Base-by-base conservation (phyloP, 2,113 vertebrate genomes). In the Globicephala melas region DNA sequence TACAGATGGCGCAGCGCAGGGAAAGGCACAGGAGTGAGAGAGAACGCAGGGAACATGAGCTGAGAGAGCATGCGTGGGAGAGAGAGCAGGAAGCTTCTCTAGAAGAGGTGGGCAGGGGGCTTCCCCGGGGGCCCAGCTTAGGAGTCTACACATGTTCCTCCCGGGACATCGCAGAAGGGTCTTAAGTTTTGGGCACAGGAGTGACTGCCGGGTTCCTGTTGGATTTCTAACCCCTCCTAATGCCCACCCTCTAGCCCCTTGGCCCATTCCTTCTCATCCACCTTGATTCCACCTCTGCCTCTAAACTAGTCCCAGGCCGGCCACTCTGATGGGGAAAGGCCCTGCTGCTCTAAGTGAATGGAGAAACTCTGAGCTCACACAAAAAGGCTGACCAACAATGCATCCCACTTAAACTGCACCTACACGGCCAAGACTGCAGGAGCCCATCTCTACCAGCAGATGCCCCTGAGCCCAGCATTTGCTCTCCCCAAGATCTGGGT, bases 41-140 rank as follows among this genome's bases (percentile, higher is more conserved):
- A 6, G 6, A 0, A 1, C 0, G 0, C 53, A 26, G 36, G 31
- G 58, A 50, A 9, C 53, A 6, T 6, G 53, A 53, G 15, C 53
- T 53, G 53, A 53, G 53, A 53, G 15, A 53, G 74, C 14, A 7
- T 11, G 55, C 0, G 2, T 3, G 21, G 47, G 47, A 38, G 23
- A 26, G 26, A 33, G 9, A 6, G 4, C n/a, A 44, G 79, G 60
- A 33, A n/a, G 38, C 15, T n/a, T 20, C n/a, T 18, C 41, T 21
- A 6, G 10, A 23, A 44, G 70, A 70, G 28, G 5, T 14, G 14
- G n/a, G 11, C 5, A 0, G 2, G 62, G 4, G 20, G 28, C 36
- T 65, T 62, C 31, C 28, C 33, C 21, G 10, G 17, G 47, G 7
- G 1, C 31, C 79, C 60, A 6, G 12, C 33, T 33, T 8, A 36